phyloP scores from a whole-genome alignment of 2,797 vertebrate genomes.

The Diplodus puntazzo region DNA sequence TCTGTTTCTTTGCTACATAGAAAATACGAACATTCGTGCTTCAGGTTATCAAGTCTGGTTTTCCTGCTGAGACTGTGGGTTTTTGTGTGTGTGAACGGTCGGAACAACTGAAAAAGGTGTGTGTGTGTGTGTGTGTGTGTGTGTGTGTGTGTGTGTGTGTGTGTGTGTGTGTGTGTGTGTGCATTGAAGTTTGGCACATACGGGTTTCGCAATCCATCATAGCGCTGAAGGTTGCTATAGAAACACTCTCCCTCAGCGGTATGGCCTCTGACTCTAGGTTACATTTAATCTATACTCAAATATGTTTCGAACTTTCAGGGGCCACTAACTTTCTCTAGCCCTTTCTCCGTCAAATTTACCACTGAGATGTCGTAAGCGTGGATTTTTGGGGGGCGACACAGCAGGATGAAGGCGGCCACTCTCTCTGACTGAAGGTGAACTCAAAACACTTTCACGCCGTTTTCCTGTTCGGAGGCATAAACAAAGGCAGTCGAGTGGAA shows the following conservation, averaged over 20 bases:
- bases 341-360: slow-evolving; percentile 4
- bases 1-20: slow-evolving; percentile 36
- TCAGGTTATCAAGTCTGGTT: slow-evolving; percentile 44
- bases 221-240: slow-evolving; percentile 66
- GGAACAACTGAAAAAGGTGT: slow-evolving; percentile 11
- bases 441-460: neutral
- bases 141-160: neutral
- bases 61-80: slow-evolving; percentile 46
- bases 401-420: neutral
- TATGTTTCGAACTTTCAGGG: slow-evolving; percentile 40
- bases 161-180: neutral
- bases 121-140: neutral
- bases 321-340: slow-evolving; percentile 22
- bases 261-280: slow-evolving; percentile 33
- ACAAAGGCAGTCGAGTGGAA: slow-evolving; percentile 7
- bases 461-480: slow-evolving; percentile 1
- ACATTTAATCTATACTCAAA: slow-evolving; percentile 56
- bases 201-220: slow-evolving; percentile 50
- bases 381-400: slow-evolving; percentile 2
- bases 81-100: neutral
- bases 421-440: neutral
- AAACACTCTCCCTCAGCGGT: slow-evolving; percentile 56
- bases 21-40: slow-evolving; percentile 27
- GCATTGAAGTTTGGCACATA: neutral
- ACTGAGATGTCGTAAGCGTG: neutral